Base-by-base conservation (phyloP, 2,113 vertebrate genomes). In the Agelaius phoeniceus region DNA sequence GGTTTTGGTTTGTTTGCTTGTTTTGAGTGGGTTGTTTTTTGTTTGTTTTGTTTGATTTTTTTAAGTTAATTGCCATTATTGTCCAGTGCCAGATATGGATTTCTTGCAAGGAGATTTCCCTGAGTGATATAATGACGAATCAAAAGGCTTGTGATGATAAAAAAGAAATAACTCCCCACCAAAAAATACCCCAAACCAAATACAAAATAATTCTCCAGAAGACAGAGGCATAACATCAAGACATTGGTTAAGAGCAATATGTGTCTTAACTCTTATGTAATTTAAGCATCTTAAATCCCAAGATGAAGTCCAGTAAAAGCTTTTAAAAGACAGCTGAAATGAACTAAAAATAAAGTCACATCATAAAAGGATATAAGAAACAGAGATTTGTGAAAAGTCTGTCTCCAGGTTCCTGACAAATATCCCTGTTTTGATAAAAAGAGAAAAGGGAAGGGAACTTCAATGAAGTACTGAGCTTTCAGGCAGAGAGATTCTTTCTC, bases 251-350 rank as follows among this genome's bases (percentile, higher is more conserved):
- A 68, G 14, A 73, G 3, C 6, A 87, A 59, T 11, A 3, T 8
- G 21, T 52, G 6, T 21, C 3, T n/a, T 90, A 39, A 49, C 11
- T 43, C 10, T 66, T 43, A 44, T 0, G 0, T 31, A 20, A 74
- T 75, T 57, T 43, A 74, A 72, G 6, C 26, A 85, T 7, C 27
- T 46, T 19, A 72, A 52, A 6, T 16, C 14, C 6, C 10, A 41
- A 52, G 3, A 59, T 27, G 21, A 84, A 48, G 11, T 17, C 26
- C 10, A 23, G 15, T 59, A 54, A 58, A 82, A 83, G 8, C 9
- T 80, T 80, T 67, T 57, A 88, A 93, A 86, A 84, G 28, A 37
- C 13, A 46, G 13, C 6, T 80, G 59, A 87, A 84, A 73, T 52
- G 21, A 89, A 63, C 33, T 20, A 65, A 85, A 85, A 65, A 43